phyloP scores from a whole-genome alignment of 2,888 invertebrate species.

The Dermolepida albohirtum region DNA sequence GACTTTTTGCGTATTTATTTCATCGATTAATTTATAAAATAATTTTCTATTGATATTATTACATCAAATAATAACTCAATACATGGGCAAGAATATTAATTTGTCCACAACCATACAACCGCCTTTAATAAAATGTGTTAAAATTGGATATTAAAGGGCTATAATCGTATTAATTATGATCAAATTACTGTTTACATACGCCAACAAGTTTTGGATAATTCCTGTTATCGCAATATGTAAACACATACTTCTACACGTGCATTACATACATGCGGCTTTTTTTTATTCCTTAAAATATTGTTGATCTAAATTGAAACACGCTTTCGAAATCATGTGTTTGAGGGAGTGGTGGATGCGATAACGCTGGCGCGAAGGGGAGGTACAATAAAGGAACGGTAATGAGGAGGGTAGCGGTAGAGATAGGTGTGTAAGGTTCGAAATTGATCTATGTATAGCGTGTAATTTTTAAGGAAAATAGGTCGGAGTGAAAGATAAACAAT shows the following conservation, averaged over 20 bases:
- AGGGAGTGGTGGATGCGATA: conserved; percentile 36
- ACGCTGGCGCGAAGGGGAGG: conserved; percentile 16
- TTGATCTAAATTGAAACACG: conserved; percentile 25
- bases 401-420: conserved; percentile 40
- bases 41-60: too few species aligned
- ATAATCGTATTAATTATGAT: conserved; percentile 10
- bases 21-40: too few species aligned
- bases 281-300: conserved; percentile 4
- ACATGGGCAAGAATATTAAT: too few species aligned
- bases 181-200: not conserved
- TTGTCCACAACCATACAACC: too few species aligned
- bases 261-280: not conserved
- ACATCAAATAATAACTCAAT: too few species aligned
- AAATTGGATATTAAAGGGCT: too few species aligned
- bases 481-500: conserved; percentile 41
- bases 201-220: conserved; percentile 4
- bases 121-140: too few species aligned
- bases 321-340: conserved; percentile 6
- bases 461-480: conserved; percentile 43
- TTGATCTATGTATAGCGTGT: conserved; percentile 51
- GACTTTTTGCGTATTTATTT: too few species aligned
- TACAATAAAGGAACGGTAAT: conserved; percentile 48
- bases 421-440: conserved; percentile 49
- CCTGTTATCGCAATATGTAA: conserved; percentile 10
- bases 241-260: not conserved